phyloP scores from a whole-genome alignment of 2,113 vertebrate genomes.

The Mustela lutreola region DNA sequence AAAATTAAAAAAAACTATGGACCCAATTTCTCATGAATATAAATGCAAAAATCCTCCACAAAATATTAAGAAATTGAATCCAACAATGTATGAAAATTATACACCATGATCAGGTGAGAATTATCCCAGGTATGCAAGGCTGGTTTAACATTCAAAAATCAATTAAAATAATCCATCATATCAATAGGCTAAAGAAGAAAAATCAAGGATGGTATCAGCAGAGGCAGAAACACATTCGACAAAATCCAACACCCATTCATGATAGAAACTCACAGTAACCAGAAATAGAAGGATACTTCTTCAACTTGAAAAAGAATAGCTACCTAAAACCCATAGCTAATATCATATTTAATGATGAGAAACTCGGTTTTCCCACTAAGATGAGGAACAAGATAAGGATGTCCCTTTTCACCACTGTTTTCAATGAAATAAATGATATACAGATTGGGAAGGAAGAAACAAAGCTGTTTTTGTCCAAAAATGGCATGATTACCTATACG shows the following conservation, averaged over 20 bases:
- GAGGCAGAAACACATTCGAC: background rate
- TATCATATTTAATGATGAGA: background rate
- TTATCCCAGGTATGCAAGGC: background rate
- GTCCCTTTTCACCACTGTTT: background rate
- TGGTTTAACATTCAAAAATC: conserved; percentile 29
- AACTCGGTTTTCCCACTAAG: background rate
- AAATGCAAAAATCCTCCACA: conserved; percentile 4
- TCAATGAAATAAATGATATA: background rate
- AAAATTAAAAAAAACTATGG: background rate
- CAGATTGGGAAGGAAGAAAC: background rate
- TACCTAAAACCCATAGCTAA: conserved; percentile 16
- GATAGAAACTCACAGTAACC: background rate
- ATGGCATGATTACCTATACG: background rate
- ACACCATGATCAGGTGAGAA: background rate
- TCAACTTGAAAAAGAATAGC: background rate
- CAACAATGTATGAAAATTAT: conserved; percentile 22
- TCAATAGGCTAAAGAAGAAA: conserved; percentile 38
- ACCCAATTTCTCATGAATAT: background rate
- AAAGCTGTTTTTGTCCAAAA: background rate
- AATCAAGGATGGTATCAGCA: background rate
- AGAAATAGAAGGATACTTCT: background rate
- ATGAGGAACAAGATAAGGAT: conserved; percentile 7
- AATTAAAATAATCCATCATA: background rate
- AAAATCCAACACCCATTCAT: conserved; percentile 4
- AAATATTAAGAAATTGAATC: conserved; percentile 6